These are phyloP conservation scores for Leptinotarsa lineolata DNA, from an alignment of 1,140 invertebrate genomes.

Conservation along the genomic window DNA sequence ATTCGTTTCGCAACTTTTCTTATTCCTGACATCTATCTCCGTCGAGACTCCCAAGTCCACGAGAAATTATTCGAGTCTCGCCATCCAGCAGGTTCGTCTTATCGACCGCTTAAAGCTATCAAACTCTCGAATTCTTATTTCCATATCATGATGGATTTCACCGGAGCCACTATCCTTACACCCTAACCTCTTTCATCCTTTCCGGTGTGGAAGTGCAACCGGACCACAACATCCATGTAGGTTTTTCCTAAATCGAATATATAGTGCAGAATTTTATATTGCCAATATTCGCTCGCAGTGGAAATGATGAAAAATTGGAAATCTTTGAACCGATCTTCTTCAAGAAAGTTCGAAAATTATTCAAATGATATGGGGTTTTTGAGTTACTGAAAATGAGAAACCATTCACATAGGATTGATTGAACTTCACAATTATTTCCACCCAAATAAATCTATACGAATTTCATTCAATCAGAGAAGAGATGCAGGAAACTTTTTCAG, in stretches of 20 bases:
- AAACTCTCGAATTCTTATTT: conserved; percentile 52
- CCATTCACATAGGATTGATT: no score
- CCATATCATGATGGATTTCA: conserved; percentile 53
- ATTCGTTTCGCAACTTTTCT: conserved; percentile 6
- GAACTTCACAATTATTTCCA: no score
- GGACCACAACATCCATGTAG: neutral
- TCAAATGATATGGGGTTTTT: no score
- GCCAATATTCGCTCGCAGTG: neutral
- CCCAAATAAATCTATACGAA: no score
- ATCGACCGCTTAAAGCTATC: conserved; percentile 47
- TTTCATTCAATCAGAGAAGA: no score
- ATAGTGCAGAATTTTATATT: conserved; percentile 6
- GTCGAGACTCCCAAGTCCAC: neutral
- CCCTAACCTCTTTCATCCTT: conserved; percentile 15
- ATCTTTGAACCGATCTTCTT: neutral
- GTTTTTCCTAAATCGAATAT: conserved; percentile 6
- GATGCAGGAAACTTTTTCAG: no score
- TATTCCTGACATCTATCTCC: conserved; percentile 2
- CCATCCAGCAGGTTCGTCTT: conserved; percentile 27
- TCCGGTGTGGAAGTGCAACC: conserved; percentile 12
- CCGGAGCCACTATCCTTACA: conserved; percentile 32
- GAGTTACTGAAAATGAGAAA: no score
- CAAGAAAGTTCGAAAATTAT: no score
- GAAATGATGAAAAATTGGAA: neutral
- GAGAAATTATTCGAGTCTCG: conserved; percentile 5